A percentile compares a stretch with the other conserved stretches of the same genome.
Conservation (phyloP, 2,888 invertebrate genomes). For the Agrilus biguttatus region DNA sequence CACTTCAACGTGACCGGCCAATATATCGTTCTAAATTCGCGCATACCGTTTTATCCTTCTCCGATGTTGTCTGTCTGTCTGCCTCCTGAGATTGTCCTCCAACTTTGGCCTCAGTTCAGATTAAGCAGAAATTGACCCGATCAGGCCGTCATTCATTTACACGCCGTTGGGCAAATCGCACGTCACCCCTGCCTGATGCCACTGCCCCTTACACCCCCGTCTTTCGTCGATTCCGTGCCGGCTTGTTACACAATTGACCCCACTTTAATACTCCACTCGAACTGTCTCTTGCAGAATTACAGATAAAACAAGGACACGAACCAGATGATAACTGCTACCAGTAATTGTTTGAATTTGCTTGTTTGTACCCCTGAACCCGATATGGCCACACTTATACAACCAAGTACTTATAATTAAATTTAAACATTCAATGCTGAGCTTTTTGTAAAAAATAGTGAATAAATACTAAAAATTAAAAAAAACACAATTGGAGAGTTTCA, state of each 20-base stretch:
- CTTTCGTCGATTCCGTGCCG: conserved; percentile 3
- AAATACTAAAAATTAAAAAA: too few relatives aligned
- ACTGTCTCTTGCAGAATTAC: too few relatives aligned
- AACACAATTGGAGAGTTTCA: too few relatives aligned
- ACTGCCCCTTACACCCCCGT: neutral
- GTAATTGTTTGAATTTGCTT: too few relatives aligned
- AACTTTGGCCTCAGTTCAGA: conserved; percentile 19
- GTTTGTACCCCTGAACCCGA: too few relatives aligned
- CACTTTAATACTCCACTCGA: conserved; percentile 1
- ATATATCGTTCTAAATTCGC: conserved; percentile 20
- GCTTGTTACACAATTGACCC: conserved; percentile 4
- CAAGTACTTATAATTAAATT: too few relatives aligned
- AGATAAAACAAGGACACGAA: too few relatives aligned
- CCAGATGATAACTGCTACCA: too few relatives aligned
- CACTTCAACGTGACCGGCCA: conserved; percentile 24
- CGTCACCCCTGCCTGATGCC: conserved; percentile 21
- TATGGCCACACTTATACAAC: too few relatives aligned
- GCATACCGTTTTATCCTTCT: too few relatives aligned
- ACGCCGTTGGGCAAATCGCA: conserved; percentile 30
- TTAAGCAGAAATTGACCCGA: conserved; percentile 32
- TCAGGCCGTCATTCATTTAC: conserved; percentile 32
- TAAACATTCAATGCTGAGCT: too few relatives aligned
- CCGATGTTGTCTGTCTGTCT: conserved; percentile 8
- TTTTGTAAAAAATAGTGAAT: too few relatives aligned
- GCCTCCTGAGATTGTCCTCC: conserved; percentile 26